phyloP scores from a whole-genome alignment of 2,797 vertebrate species.

The Hippocampus kuda region DNA sequence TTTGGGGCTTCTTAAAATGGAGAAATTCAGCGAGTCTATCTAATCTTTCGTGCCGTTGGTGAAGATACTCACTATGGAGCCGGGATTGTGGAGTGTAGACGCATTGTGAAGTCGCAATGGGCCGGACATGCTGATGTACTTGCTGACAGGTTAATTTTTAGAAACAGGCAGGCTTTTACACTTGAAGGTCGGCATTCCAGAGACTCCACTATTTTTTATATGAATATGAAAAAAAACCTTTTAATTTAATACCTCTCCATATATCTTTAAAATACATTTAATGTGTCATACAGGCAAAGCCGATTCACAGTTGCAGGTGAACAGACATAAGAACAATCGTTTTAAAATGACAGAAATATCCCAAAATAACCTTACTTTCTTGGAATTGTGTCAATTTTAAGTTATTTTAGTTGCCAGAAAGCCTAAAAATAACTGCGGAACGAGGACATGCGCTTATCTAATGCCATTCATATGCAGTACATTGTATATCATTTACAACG shows the following conservation, averaged over 20 bases:
- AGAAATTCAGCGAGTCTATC: too few species aligned
- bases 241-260: too few species aligned
- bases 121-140: too few species aligned
- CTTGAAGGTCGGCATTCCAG: not conserved
- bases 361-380: constrained; percentile 13
- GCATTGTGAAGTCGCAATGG: too few species aligned
- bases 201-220: not conserved
- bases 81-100: too few species aligned
- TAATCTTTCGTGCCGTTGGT: too few species aligned
- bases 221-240: not conserved
- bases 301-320: constrained; percentile 28
- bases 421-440: not conserved
- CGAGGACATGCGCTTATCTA: not conserved
- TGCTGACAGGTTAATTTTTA: not conserved
- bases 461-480: constrained; percentile 27
- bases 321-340: constrained; percentile 11
- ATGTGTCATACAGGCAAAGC: constrained; percentile 22
- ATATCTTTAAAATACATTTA: not conserved
- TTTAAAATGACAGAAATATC: not conserved
- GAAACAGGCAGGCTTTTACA: constrained; percentile 12
- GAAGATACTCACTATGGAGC: too few species aligned
- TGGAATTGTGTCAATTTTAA: constrained; percentile 8
- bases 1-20: too few species aligned
- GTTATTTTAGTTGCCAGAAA: constrained; percentile 8
- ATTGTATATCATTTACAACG: constrained; percentile 40